phyloP scores from a whole-genome alignment of 37 sponge, comb jelly and placozoan genomes.

The Cliona cf. orientalis region DNA sequence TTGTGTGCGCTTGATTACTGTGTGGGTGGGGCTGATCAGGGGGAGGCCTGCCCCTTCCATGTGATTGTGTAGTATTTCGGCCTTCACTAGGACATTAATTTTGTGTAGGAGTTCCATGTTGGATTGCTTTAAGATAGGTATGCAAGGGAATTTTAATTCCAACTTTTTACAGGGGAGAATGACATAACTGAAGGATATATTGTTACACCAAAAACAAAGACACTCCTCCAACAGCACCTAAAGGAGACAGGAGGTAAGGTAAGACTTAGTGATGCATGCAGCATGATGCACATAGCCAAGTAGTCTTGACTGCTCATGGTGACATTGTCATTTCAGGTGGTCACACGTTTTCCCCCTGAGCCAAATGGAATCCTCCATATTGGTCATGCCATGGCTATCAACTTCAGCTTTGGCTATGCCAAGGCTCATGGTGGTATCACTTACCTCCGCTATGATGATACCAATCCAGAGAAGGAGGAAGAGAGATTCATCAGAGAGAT shows the following conservation, averaged over 20 bases:
- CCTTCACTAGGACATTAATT: too few species aligned
- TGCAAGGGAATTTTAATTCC: too few species aligned
- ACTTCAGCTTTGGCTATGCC: conserved; percentile 98
- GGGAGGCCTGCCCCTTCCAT: background rate
- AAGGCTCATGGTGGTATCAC: conserved; percentile 86
- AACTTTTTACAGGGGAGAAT: conserved; percentile 83
- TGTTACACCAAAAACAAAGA: conserved; percentile 89
- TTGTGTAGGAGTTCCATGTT: too few species aligned
- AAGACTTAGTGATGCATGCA: background rate
- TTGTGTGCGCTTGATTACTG: too few species aligned
- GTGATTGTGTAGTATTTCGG: too few species aligned
- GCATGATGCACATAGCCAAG: background rate
- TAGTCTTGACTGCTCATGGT: background rate
- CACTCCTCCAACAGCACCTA: conserved; percentile 84
- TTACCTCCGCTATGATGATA: conserved; percentile 96
- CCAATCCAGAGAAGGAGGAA: conserved; percentile 98
- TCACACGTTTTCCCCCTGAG: conserved; percentile 99
- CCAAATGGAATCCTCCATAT: conserved; percentile 99
- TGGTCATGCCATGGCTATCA: conserved; percentile 99
- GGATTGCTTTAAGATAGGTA: too few species aligned
- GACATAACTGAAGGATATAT: conserved; percentile 93
- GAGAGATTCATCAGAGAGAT: conserved; percentile 90
- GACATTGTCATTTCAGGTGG: conserved; percentile 44
- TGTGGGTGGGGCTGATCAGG: too few species aligned
- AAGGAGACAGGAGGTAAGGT: conserved; percentile 93